phyloP scores from a whole-genome alignment of 2,797 vertebrate genomes.

The Chelon auratus region DNA sequence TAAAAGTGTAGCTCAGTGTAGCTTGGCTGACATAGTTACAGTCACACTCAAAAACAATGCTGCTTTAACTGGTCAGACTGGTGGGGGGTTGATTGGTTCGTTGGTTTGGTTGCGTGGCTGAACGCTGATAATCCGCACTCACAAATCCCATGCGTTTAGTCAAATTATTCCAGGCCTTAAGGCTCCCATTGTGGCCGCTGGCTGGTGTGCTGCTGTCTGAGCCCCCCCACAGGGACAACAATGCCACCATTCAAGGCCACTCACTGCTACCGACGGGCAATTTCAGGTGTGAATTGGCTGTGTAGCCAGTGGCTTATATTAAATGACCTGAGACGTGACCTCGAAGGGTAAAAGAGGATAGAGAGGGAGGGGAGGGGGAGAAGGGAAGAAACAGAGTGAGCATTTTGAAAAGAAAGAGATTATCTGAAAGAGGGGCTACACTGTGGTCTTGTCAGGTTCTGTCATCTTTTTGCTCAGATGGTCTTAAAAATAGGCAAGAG shows the following conservation, averaged over 20 bases:
- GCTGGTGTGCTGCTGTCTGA: slow-evolving; percentile 77
- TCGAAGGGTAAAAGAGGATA: slow-evolving; percentile 44
- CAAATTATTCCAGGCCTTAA: slow-evolving; percentile 83
- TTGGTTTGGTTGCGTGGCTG: slow-evolving; percentile 64
- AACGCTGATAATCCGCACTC: slow-evolving; percentile 78
- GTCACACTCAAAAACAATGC: slow-evolving; percentile 54
- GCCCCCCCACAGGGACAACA: slow-evolving; percentile 78
- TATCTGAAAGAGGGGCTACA: slow-evolving; percentile 29
- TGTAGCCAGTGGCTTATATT: slow-evolving; percentile 78
- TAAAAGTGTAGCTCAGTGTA: slow-evolving; percentile 5
- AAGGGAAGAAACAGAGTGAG: slow-evolving; percentile 38
- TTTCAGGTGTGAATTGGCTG: slow-evolving; percentile 84
- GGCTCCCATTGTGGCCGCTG: slow-evolving; percentile 77
- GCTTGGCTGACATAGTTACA: slow-evolving; percentile 20
- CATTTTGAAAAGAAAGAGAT: slow-evolving; percentile 53
- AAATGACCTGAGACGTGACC: slow-evolving; percentile 80
- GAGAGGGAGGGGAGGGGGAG: slow-evolving; percentile 10
- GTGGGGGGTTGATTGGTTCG: slow-evolving; percentile 68
- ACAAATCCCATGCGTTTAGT: slow-evolving; percentile 82
- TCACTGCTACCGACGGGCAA: slow-evolving; percentile 70
- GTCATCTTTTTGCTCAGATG: slow-evolving; percentile 52
- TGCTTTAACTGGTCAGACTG: slow-evolving; percentile 57
- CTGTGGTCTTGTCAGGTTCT: slow-evolving; percentile 43
- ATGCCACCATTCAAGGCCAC: slow-evolving; percentile 81
- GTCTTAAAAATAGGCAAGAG: slow-evolving; percentile 40